These are phyloP conservation scores for Parascotia fuliginaria DNA, from an alignment of 2,888 invertebrate species.

Conservation along the genomic window DNA sequence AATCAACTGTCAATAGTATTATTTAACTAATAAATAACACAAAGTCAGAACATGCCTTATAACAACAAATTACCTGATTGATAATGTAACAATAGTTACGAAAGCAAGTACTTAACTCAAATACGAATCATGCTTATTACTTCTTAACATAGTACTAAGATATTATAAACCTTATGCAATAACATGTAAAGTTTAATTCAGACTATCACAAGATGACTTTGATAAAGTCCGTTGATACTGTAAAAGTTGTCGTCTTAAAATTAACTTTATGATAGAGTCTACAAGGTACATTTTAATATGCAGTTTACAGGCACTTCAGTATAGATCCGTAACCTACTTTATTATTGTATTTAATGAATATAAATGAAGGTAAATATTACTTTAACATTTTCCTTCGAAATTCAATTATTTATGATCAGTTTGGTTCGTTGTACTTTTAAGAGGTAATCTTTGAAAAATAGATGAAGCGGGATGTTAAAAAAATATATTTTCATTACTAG, in stretches of 20 bases:
- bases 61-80: slow-evolving; percentile 39
- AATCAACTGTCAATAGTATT: not conserved
- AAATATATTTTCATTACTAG: not conserved
- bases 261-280: slow-evolving; percentile 30
- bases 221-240: slow-evolving; percentile 28
- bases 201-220: slow-evolving; percentile 16
- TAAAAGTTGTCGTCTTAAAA: slow-evolving; percentile 30
- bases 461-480: slow-evolving; percentile 7
- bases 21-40: not conserved
- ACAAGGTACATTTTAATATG: slow-evolving; percentile 48
- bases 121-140: slow-evolving; percentile 35
- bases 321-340: slow-evolving; percentile 57
- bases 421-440: slow-evolving; percentile 19
- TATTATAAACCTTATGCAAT: slow-evolving; percentile 22
- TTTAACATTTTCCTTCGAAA: slow-evolving; percentile 55
- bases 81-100: slow-evolving; percentile 38
- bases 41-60: slow-evolving; percentile 12
- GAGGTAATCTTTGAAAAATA: slow-evolving; percentile 35
- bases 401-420: slow-evolving; percentile 54
- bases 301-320: slow-evolving; percentile 33
- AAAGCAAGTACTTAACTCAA: slow-evolving; percentile 40
- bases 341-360: slow-evolving; percentile 70
- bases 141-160: slow-evolving; percentile 5
- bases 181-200: slow-evolving; percentile 11
- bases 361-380: slow-evolving; percentile 67